Percentiles rank a stretch among this genome's conserved stretches.
phyloP scores from a whole-genome alignment of 2,113 vertebrate genomes.

The Electrona antarctica region DNA sequence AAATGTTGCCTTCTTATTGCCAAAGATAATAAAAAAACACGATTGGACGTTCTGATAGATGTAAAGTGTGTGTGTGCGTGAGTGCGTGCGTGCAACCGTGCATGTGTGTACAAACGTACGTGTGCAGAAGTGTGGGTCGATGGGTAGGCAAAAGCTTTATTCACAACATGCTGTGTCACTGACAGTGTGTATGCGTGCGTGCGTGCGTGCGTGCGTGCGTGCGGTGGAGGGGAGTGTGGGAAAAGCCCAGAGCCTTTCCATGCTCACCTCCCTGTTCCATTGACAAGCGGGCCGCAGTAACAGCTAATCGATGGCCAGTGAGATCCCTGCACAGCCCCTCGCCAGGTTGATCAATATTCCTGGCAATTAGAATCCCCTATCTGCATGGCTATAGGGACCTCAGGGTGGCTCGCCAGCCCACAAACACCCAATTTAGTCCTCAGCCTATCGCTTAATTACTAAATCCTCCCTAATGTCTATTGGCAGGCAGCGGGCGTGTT shows the following conservation, averaged over 20 bases:
- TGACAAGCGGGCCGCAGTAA: slow-evolving; percentile 78
- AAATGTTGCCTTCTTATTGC: no score
- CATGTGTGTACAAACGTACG: no score
- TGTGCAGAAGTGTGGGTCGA: no score
- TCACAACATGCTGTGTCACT: slow-evolving; percentile 62
- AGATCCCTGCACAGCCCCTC: slow-evolving; percentile 76
- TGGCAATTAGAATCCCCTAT: slow-evolving; percentile 88
- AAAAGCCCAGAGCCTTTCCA: slow-evolving; percentile 63
- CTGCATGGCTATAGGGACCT: slow-evolving; percentile 82
- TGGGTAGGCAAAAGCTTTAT: slow-evolving; percentile 8
- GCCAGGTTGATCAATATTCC: slow-evolving; percentile 81
- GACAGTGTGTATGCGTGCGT: background rate
- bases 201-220: slow-evolving; percentile 3
- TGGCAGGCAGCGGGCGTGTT: slow-evolving; percentile 77
- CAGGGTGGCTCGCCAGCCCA: slow-evolving; percentile 74
- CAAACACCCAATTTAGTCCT: slow-evolving; percentile 87
- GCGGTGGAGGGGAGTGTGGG: slow-evolving; percentile 58
- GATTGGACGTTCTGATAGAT: slow-evolving; percentile 8
- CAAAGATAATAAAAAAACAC: background rate
- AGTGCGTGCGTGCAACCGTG: background rate
- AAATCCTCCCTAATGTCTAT: slow-evolving; percentile 85
- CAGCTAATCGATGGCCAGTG: slow-evolving; percentile 83
- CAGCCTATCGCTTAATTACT: slow-evolving; percentile 87
- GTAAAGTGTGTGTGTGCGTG: background rate
- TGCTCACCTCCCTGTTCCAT: slow-evolving; percentile 69